These are phyloP conservation scores for Oncorhynchus keta DNA, from an alignment of 2,113 vertebrate genomes.

Conservation along the genomic window DNA sequence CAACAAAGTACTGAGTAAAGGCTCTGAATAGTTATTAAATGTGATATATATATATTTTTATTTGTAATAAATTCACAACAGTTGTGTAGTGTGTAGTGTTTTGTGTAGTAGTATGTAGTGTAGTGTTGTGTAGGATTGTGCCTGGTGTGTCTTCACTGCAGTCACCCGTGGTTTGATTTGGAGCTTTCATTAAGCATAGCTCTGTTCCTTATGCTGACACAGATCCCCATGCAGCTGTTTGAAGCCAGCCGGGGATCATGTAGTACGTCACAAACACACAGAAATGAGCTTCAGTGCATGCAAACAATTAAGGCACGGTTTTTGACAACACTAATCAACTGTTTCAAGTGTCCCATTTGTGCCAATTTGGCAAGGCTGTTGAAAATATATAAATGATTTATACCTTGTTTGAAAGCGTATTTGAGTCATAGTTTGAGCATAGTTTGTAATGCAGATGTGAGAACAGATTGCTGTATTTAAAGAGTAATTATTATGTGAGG, in stretches of 20 bases:
- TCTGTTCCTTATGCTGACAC: slow-evolving; percentile 47
- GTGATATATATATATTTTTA: too few species aligned
- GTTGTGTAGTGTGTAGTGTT: too few species aligned
- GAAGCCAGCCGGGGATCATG: slow-evolving; percentile 38
- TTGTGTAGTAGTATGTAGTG: too few species aligned
- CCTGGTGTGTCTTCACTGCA: background rate
- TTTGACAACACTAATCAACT: slow-evolving; percentile 6
- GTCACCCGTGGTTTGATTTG: too few species aligned
- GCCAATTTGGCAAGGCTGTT: background rate
- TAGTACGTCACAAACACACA: slow-evolving; percentile 42
- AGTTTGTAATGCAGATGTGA: slow-evolving; percentile 60
- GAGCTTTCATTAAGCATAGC: too few species aligned
- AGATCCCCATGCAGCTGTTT: slow-evolving; percentile 47
- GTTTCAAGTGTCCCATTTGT: background rate
- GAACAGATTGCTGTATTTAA: slow-evolving; percentile 61
- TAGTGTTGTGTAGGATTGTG: background rate
- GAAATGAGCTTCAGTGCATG: background rate
- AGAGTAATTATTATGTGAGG: slow-evolving; percentile 42
- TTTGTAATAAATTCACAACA: too few species aligned
- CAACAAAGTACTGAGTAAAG: too few species aligned
- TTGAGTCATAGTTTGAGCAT: slow-evolving; percentile 31
- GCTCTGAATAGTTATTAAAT: too few species aligned
- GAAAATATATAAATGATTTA: slow-evolving; percentile 52
- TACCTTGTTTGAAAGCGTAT: slow-evolving; percentile 55
- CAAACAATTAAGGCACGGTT: slow-evolving; percentile 18